phyloP scores from a whole-genome alignment of 37 sponge, comb jelly and placozoan species.

The Lycopodina hypogea region DNA sequence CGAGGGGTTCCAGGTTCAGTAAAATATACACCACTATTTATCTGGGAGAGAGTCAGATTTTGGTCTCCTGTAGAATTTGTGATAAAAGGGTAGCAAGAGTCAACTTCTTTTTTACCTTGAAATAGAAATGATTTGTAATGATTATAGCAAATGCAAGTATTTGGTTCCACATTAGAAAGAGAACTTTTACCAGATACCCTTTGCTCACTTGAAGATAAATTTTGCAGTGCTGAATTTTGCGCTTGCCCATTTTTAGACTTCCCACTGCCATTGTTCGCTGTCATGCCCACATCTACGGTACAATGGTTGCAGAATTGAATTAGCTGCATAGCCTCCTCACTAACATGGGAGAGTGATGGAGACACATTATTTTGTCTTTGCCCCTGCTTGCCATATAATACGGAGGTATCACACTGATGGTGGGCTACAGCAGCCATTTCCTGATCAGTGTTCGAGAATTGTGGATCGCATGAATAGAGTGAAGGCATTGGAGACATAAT shows the following conservation, averaged over 20 bases:
- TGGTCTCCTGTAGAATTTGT: background rate
- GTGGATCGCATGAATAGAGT: background rate
- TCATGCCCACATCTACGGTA: background rate
- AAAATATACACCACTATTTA: background rate
- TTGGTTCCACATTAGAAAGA: too few species aligned
- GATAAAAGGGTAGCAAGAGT: background rate
- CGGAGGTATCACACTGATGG: background rate
- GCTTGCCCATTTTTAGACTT: background rate
- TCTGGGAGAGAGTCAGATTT: background rate
- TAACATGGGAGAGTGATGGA: background rate
- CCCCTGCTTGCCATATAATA: background rate
- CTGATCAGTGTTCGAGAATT: background rate
- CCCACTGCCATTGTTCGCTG: background rate
- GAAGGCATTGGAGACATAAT: background rate
- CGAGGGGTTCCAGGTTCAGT: background rate
- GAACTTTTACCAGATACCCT: background rate
- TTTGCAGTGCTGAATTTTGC: background rate
- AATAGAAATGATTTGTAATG: too few species aligned
- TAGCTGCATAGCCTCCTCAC: constrained; percentile 10
- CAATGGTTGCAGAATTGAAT: constrained; percentile 10
- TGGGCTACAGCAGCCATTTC: background rate
- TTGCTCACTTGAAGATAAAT: background rate
- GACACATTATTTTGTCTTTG: background rate
- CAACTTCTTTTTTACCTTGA: background rate
- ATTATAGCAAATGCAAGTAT: background rate